Conservation (phyloP, 2,797 vertebrate species). For the Hydrocynus forskahlii region DNA sequence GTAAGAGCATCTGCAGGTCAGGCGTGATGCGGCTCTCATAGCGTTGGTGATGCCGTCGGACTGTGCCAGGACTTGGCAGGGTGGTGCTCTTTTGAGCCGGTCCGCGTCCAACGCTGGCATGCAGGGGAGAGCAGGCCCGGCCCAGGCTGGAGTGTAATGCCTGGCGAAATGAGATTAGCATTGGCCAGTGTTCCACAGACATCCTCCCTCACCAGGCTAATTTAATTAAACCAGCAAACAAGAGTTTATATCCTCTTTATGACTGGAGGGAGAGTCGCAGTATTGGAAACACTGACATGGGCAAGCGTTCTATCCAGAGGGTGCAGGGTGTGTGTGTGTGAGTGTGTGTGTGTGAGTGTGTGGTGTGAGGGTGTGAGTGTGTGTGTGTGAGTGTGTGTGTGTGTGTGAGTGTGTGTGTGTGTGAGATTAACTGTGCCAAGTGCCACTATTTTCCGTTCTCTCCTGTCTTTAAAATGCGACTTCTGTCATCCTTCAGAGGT, state of each 20-base stretch:
- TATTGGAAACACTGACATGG: slow-evolving; percentile 50
- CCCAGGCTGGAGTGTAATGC: slow-evolving; percentile 45
- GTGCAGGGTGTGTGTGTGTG: neutral
- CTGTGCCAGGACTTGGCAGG: slow-evolving; percentile 51
- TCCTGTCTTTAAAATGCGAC: slow-evolving; percentile 20
- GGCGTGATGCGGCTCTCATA: slow-evolving; percentile 14
- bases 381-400: neutral
- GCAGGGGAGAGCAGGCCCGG: slow-evolving; percentile 42
- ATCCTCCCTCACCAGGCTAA: slow-evolving; percentile 60
- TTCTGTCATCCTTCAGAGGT: slow-evolving; percentile 1
- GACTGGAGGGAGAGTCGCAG: slow-evolving; percentile 46
- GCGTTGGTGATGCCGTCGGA: slow-evolving; percentile 29
- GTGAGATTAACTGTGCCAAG: neutral
- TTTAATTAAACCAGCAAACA: slow-evolving; percentile 60
- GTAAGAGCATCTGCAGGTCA: slow-evolving; percentile 17
- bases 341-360: neutral
- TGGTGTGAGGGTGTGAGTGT: neutral
- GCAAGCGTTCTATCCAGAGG: slow-evolving; percentile 14
- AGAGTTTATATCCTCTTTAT: slow-evolving; percentile 60
- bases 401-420: neutral
- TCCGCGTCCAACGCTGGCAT: slow-evolving; percentile 29
- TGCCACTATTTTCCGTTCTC: neutral
- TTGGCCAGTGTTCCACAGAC: slow-evolving; percentile 59
- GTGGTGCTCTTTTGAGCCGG: slow-evolving; percentile 18
- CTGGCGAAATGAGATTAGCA: slow-evolving; percentile 59